Evolutionary conservation across 1,140 invertebrate genomes (phyloP).

Genomic region (Microplitis demolitor): DNA sequence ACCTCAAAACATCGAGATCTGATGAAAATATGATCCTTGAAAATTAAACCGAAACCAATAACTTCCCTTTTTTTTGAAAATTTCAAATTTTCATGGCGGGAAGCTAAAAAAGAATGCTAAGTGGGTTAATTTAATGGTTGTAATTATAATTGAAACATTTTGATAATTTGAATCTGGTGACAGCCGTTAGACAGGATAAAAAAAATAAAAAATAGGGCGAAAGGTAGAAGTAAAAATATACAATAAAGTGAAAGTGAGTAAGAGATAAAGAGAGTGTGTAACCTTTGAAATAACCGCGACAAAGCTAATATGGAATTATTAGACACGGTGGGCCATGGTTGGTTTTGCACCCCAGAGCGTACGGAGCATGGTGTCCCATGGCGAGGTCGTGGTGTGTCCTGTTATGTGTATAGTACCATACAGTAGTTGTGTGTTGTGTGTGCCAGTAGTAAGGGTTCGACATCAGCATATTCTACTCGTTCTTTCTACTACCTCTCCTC

Average conservation of each 20-base stretch:
- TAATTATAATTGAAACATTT: too few relatives aligned
- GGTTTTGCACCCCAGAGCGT: conserved; percentile 49
- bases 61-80: too few relatives aligned
- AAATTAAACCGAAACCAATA: too few relatives aligned
- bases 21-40: too few relatives aligned
- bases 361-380: conserved; percentile 43
- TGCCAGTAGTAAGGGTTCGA: conserved; percentile 9
- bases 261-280: conserved; percentile 34
- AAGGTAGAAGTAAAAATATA: neutral
- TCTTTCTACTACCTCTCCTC: neutral
- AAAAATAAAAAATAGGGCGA: neutral
- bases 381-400: conserved; percentile 40
- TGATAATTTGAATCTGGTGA: too few relatives aligned
- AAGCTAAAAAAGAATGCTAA: too few relatives aligned
- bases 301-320: conserved; percentile 58
- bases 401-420: conserved; percentile 35
- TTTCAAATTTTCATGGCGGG: too few relatives aligned
- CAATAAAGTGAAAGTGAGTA: conserved; percentile 21
- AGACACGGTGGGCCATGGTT: conserved; percentile 42
- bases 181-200: too few relatives aligned
- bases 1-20: too few relatives aligned
- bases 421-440: too few relatives aligned
- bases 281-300: conserved; percentile 47
- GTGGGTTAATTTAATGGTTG: too few relatives aligned
- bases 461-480: neutral